Evolutionary conservation across 2,113 vertebrate species (phyloP).

Genomic region (Hypanus sabinus): DNA sequence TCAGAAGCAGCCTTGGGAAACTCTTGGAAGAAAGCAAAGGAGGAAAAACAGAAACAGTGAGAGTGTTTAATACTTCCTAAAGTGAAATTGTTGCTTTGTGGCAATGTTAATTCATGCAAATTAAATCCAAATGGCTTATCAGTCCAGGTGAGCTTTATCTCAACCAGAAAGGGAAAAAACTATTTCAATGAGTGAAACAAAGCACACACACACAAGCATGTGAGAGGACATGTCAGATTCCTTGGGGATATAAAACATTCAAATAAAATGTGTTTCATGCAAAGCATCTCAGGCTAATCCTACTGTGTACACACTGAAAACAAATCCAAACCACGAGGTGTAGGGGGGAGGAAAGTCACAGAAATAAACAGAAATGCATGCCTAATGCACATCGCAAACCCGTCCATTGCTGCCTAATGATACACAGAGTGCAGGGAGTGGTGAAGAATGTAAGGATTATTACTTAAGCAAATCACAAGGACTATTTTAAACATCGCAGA

Average conservation of each 20-base stretch:
- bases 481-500: neutral
- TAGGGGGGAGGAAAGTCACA: neutral
- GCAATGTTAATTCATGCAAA: neutral
- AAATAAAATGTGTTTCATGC: neutral
- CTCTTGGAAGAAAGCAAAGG: neutral
- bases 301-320: neutral
- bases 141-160: neutral
- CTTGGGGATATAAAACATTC: neutral
- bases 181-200: neutral
- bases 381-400: neutral
- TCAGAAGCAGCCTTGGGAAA: neutral
- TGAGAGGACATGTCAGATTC: neutral
- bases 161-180: neutral
- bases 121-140: neutral
- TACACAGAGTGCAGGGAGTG: neutral
- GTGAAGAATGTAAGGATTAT: constrained; percentile 25
- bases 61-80: neutral
- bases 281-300: neutral
- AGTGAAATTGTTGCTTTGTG: neutral
- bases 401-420: neutral
- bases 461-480: neutral
- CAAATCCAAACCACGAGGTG: neutral
- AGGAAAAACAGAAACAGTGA: too few species aligned
- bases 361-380: neutral
- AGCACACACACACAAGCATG: neutral